These are phyloP conservation scores for Diarsia rubi DNA, from an alignment of 2,888 invertebrate genomes.

Conservation along the genomic window DNA sequence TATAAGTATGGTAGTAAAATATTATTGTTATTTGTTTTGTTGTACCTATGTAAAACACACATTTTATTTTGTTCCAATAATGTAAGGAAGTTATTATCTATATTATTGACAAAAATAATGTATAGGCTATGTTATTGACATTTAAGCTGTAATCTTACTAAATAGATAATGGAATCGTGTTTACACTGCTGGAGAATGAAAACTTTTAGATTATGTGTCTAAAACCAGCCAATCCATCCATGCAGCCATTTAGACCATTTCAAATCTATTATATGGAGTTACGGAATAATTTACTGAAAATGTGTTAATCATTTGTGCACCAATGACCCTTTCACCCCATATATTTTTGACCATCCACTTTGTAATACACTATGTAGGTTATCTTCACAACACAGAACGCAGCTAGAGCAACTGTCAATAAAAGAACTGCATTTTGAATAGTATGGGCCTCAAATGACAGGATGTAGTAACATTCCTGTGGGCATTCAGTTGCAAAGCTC, in stretches of 20 bases:
- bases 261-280: no score
- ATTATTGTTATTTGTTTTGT: slow-evolving; percentile 28
- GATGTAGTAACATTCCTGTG: background rate
- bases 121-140: slow-evolving; percentile 10
- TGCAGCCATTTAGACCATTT: background rate
- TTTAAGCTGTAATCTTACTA: slow-evolving; percentile 8
- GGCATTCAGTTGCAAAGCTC: background rate
- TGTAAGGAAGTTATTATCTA: background rate
- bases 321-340: background rate
- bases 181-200: slow-evolving; percentile 28
- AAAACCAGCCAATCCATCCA: background rate
- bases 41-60: slow-evolving; percentile 38
- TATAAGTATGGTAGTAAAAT: slow-evolving; percentile 7
- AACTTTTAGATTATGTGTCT: slow-evolving; percentile 10
- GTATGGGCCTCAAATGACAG: background rate
- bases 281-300: background rate
- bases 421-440: background rate
- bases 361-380: slow-evolving; percentile 4
- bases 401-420: slow-evolving; percentile 1
- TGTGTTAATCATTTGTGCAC: background rate
- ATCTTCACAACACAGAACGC: slow-evolving; percentile 11
- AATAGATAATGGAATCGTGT: slow-evolving; percentile 13
- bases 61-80: slow-evolving; percentile 33
- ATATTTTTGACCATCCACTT: slow-evolving; percentile 25
- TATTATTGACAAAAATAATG: slow-evolving; percentile 4